Percentiles rank a stretch among this genome's conserved stretches.
These are phyloP conservation scores for Bufotes viridis DNA, from an alignment of 2,797 vertebrate species.

Conservation along the genomic window DNA sequence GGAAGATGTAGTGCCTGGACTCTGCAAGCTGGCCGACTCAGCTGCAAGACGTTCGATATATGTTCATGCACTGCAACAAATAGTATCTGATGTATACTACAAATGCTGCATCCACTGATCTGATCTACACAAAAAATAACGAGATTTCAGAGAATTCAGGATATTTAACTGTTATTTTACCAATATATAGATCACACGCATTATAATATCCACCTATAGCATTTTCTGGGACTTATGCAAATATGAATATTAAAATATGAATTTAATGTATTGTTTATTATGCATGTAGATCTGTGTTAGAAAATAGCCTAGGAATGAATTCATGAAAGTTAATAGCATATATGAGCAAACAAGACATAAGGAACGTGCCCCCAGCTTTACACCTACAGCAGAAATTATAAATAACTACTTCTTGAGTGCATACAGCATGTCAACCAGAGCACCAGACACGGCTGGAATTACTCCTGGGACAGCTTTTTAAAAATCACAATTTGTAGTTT, in stretches of 20 bases:
- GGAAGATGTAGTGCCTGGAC: neutral
- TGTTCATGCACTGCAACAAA: neutral
- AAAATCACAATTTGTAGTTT: constrained; percentile 18
- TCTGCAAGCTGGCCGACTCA: neutral
- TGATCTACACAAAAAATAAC: neutral
- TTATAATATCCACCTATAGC: too few species aligned
- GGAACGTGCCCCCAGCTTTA: constrained; percentile 13
- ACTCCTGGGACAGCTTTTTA: constrained; percentile 20
- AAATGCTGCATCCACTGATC: neutral
- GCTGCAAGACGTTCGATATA: too few species aligned
- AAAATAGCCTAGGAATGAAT: neutral
- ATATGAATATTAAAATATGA: neutral
- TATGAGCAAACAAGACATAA: neutral
- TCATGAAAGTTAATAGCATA: neutral
- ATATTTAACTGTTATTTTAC: neutral
- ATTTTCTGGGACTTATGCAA: neutral
- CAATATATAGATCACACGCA: neutral
- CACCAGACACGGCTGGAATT: constrained; percentile 23
- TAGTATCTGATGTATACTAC: neutral
- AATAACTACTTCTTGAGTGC: neutral
- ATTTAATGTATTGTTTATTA: neutral
- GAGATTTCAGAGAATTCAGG: neutral
- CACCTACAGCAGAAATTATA: constrained; percentile 13
- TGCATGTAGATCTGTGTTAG: neutral
- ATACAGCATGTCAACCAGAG: constrained; percentile 25